Conservation (phyloP, 2,888 invertebrate genomes). For the Exephanes ischioxanthus region DNA sequence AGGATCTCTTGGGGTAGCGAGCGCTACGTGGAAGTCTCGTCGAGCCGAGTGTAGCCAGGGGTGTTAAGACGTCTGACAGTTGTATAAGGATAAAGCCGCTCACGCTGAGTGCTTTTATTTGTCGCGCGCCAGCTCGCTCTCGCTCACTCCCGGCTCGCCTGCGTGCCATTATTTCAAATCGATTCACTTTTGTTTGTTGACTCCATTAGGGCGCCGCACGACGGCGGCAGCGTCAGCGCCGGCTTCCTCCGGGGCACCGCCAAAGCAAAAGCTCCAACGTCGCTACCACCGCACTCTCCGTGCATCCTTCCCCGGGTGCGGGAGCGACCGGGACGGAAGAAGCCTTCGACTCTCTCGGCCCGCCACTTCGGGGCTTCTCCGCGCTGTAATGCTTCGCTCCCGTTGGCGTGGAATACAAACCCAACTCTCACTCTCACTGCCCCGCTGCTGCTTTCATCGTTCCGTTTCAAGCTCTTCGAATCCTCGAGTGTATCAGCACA, state of each 20-base stretch:
- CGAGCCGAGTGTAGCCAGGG: conserved; percentile 72
- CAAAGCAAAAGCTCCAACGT: conserved; percentile 66
- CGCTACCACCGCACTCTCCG: conserved; percentile 61
- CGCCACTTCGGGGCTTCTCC: conserved; percentile 24
- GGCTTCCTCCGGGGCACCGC: conserved; percentile 48
- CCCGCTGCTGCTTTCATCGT: conserved; percentile 5
- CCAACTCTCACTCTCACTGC: not conserved
- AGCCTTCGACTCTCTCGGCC: conserved; percentile 43
- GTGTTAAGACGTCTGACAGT: conserved; percentile 82
- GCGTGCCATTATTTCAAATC: conserved; percentile 83
- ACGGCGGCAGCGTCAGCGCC: conserved; percentile 49
- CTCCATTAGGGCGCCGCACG: conserved; percentile 78
- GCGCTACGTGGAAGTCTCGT: conserved; percentile 69
- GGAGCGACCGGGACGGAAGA: conserved; percentile 28
- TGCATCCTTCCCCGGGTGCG: conserved; percentile 31
- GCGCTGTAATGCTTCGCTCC: conserved; percentile 14
- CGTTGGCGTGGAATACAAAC: not conserved
- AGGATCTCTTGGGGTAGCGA: conserved; percentile 59
- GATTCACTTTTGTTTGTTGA: conserved; percentile 83
- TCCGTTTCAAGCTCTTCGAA: conserved; percentile 20
- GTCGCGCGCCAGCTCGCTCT: conserved; percentile 77
- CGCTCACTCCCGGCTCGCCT: conserved; percentile 69
- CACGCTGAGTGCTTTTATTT: conserved; percentile 84
- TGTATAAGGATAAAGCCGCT: conserved; percentile 83
- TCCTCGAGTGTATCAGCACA: conserved; percentile 45